phyloP scores from a whole-genome alignment of 92 coral and sea anemone species.

The Porites divaricata region DNA sequence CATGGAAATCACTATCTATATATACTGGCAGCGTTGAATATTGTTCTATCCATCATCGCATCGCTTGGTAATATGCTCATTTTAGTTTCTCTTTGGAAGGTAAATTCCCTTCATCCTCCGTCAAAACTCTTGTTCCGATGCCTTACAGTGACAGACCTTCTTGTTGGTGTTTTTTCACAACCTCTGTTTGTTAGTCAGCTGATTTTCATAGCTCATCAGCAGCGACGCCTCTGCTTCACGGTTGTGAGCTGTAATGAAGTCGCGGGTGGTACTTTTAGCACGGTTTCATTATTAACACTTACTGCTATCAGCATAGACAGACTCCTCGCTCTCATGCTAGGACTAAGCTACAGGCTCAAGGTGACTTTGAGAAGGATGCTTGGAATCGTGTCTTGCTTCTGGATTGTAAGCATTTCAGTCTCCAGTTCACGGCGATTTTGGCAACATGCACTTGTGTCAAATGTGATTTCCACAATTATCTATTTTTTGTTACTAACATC shows the following conservation, averaged over 20 bases:
- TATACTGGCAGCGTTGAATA: neutral
- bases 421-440: neutral
- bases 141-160: neutral
- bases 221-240: neutral
- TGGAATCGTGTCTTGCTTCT: neutral
- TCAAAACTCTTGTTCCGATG: neutral
- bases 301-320: neutral
- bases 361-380: neutral
- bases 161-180: neutral
- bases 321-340: neutral
- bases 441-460: no score
- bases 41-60: neutral
- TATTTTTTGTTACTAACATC: neutral
- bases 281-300: neutral
- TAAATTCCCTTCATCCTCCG: neutral
- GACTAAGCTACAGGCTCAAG: constrained; percentile 1
- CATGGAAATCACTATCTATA: neutral
- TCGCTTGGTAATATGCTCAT: neutral
- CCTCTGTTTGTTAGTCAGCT: neutral
- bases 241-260: neutral
- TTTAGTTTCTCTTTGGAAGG: neutral
- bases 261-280: neutral
- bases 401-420: neutral
- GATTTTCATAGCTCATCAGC: neutral
- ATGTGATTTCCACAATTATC: neutral